A percentile compares a stretch with the other conserved stretches of the same genome.
These are phyloP conservation scores for Kuschelorhynchus macadamiae DNA, from an alignment of 2,888 invertebrate genomes.

Conservation along the genomic window DNA sequence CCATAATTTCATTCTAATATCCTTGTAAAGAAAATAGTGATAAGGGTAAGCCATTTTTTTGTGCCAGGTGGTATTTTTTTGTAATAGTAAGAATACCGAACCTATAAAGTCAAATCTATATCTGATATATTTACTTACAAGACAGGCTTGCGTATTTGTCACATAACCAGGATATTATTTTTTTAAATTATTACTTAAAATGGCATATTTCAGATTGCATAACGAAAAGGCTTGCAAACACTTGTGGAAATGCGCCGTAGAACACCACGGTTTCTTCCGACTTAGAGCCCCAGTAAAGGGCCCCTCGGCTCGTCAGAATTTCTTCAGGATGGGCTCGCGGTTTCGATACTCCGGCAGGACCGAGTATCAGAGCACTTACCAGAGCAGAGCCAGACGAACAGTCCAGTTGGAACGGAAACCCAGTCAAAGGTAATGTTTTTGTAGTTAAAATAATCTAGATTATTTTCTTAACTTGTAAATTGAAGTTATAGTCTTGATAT, in stretches of 20 bases:
- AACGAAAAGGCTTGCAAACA: slow-evolving; percentile 99
- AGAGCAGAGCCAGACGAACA: slow-evolving; percentile 90
- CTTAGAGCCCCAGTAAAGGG: slow-evolving; percentile 91
- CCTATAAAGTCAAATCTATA: too few species aligned
- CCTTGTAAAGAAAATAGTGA: too few species aligned
- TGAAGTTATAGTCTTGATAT: too few species aligned
- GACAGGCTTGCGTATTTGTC: too few species aligned
- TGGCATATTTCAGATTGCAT: slow-evolving; percentile 74
- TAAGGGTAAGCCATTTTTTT: too few species aligned
- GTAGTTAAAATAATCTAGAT: not conserved
- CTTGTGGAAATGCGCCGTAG: slow-evolving; percentile 99
- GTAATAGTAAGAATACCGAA: too few species aligned
- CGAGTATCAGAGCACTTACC: slow-evolving; percentile 96
- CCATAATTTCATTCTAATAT: too few species aligned
- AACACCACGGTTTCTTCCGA: slow-evolving; percentile 99
- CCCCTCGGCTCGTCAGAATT: slow-evolving; percentile 91
- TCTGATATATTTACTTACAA: too few species aligned
- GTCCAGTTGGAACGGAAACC: slow-evolving; percentile 97
- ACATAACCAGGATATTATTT: too few species aligned
- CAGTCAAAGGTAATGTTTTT: slow-evolving; percentile 79
- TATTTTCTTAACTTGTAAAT: too few species aligned
- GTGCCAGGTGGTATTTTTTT: too few species aligned
- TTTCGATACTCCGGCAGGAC: slow-evolving; percentile 93
- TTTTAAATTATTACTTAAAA: too few species aligned
- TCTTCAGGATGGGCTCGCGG: slow-evolving; percentile 98